Conservation (phyloP, 64 coral and sea anemone species). For the Stichodactyla helianthus region DNA sequence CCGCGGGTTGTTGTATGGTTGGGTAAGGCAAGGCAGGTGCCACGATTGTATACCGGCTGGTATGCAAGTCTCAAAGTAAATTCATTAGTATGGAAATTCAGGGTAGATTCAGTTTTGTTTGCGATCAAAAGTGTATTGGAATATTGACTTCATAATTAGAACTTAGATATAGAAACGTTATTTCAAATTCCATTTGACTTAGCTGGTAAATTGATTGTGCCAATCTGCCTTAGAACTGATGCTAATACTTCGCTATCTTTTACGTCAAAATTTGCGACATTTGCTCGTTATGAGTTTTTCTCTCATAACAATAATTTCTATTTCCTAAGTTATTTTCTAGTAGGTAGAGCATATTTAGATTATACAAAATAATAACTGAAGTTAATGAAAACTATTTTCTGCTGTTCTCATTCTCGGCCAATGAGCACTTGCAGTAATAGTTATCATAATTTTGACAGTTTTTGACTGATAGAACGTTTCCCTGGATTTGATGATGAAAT, state of each 20-base stretch:
- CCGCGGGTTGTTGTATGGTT: conserved; percentile 9
- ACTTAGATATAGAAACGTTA: not conserved
- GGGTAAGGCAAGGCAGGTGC: conserved; percentile 8
- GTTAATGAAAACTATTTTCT: not conserved
- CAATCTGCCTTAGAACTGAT: not conserved
- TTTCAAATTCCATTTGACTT: not conserved
- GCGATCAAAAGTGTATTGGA: not conserved
- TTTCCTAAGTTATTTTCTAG: not conserved
- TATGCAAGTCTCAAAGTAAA: not conserved
- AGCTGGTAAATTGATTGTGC: not conserved
- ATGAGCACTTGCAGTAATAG: not conserved
- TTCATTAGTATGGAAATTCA: conserved; percentile 18
- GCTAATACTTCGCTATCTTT: too few relatives aligned
- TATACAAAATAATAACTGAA: not conserved
- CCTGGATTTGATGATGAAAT: not conserved
- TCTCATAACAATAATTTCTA: not conserved
- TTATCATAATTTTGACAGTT: not conserved
- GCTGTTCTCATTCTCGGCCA: not conserved
- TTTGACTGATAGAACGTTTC: not conserved
- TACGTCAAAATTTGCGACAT: not conserved
- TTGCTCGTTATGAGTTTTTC: not conserved
- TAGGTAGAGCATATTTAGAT: not conserved
- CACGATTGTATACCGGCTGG: not conserved
- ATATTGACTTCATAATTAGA: conserved; percentile 10
- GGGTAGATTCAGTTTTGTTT: not conserved